phyloP scores from a whole-genome alignment of 2,888 invertebrate genomes.

The Petrophora chlorosata region DNA sequence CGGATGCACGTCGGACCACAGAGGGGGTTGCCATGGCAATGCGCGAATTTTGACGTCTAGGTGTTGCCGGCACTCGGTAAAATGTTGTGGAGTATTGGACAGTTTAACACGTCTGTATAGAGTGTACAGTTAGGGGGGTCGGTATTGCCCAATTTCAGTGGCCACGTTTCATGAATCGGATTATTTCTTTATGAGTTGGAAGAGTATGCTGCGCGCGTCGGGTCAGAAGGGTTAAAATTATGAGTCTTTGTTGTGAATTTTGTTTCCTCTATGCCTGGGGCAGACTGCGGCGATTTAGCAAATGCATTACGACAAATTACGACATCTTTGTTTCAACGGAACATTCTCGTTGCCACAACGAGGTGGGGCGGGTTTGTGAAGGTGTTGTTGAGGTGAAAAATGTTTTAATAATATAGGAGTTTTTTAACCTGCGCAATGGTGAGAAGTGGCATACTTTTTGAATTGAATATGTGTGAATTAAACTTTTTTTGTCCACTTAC shows the following conservation, averaged over 20 bases:
- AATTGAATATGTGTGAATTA: too few species aligned
- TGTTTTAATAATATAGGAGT: not conserved
- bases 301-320: slow-evolving; percentile 47
- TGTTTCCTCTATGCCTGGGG: slow-evolving; percentile 57
- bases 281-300: slow-evolving; percentile 55
- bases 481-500: too few species aligned
- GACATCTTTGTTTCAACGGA: slow-evolving; percentile 58
- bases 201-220: slow-evolving; percentile 55
- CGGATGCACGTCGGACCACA: slow-evolving; percentile 63
- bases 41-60: slow-evolving; percentile 67
- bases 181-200: slow-evolving; percentile 50
- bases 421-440: too few species aligned
- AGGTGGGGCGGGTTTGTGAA: slow-evolving; percentile 14
- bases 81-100: slow-evolving; percentile 32
- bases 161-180: slow-evolving; percentile 45
- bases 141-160: slow-evolving; percentile 36
- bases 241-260: slow-evolving; percentile 70
- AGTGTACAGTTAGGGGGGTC: slow-evolving; percentile 20
- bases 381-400: not conserved
- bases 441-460: too few species aligned
- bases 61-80: slow-evolving; percentile 59
- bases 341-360: slow-evolving; percentile 28
- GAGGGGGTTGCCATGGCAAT: slow-evolving; percentile 78
- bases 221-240: slow-evolving; percentile 69
- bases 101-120: slow-evolving; percentile 33